Base-by-base conservation (phyloP, 2,797 vertebrate genomes). In the Gadopsis bispinosus region DNA sequence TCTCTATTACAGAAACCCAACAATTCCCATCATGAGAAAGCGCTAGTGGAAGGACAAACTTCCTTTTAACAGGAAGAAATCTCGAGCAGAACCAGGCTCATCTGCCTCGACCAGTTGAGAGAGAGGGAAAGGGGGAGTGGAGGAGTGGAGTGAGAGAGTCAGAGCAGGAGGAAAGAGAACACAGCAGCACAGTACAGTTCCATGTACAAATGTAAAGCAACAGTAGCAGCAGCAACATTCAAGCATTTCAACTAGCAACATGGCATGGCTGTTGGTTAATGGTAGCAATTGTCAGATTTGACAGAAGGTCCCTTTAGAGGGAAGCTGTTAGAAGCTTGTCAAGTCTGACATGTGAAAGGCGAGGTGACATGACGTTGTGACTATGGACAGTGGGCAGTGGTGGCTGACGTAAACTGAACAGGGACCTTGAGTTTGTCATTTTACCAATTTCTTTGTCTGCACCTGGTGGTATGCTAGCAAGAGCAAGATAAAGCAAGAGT, bases 261-360 rank as follows among this genome's bases (percentile, higher is more conserved):
- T 41, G 8, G 43, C 56, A 29, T 51, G 53, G 63, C 69, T 64
- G 71, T 26, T 72, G 68, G 77, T 62, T 79, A 76, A 67, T 85
- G 85, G 50, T 56, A 45, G 58, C 60, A 82, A 76, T 83, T 88
- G 88, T 85, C 82, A 61, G 69, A 63, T 83, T 47, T 87, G 88
- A 86, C 71, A 79, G 39, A 20, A 19, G 17, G 71, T 70, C 31
- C 60, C 83, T 81, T 73, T 17, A 31, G 65, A 67, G 59, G 61
- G 43, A 61, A 68, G 63, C 73, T 72, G 78, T 73, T 71, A 48
- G 66, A 60, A 43, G 65, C 72, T 69, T 79, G 68, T 82, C 78
- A 69, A 35, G 37, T 9, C 14, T 73, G 74, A 81, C 54, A 8
- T 62, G 66, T 69, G 59, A 76, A 83, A 51, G 77, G 35, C 7